Percentiles rank a stretch among this genome's conserved stretches.
Conservation (phyloP, 2,888 invertebrate genomes). For the Chromoteleia sp. region DNA sequence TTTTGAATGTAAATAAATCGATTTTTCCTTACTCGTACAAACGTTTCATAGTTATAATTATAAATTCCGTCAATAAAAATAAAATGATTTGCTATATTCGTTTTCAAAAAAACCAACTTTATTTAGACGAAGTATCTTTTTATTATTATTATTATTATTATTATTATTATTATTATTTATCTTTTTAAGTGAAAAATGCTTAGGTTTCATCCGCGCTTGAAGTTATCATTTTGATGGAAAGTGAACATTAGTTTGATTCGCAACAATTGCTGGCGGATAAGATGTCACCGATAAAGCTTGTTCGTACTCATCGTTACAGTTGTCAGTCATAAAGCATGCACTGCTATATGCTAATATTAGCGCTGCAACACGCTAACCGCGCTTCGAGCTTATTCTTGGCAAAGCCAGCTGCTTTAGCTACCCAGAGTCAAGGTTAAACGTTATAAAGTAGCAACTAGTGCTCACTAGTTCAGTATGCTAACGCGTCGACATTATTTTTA, state of each 20-base stretch:
- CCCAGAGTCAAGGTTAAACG: conserved; percentile 83
- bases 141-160: too few species aligned
- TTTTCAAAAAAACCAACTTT: too few species aligned
- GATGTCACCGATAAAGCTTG: conserved; percentile 52
- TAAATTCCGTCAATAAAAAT: too few species aligned
- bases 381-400: conserved; percentile 83
- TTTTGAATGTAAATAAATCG: too few species aligned
- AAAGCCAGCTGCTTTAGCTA: conserved; percentile 80
- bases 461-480: conserved; percentile 56
- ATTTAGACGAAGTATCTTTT: too few species aligned
- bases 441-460: conserved; percentile 76
- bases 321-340: conserved; percentile 72
- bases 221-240: background rate
- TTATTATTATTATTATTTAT: too few species aligned
- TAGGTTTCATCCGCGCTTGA: background rate
- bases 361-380: conserved; percentile 81
- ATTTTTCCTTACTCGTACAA: too few species aligned
- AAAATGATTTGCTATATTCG: too few species aligned
- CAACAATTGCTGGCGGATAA: conserved; percentile 29
- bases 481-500: conserved; percentile 49
- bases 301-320: conserved; percentile 56
- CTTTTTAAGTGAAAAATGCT: too few species aligned
- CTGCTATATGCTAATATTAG: conserved; percentile 82
- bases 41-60: too few species aligned
- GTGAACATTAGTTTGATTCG: conserved; percentile 14